Conservation (phyloP, 2,888 invertebrate species). For the Crocallis elinguaria region DNA sequence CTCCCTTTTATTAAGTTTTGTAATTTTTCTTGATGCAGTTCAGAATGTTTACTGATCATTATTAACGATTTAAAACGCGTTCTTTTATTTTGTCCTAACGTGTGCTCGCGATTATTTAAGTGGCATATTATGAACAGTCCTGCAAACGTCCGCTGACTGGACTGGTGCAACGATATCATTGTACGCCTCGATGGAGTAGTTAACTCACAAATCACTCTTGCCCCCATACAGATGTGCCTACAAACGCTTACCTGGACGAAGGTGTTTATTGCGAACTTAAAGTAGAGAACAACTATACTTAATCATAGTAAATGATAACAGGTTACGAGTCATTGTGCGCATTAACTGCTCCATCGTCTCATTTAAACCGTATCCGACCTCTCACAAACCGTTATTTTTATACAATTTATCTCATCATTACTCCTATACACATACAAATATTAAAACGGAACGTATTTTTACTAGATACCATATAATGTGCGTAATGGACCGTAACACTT, state of each 20-base stretch:
- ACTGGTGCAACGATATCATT: slow-evolving; percentile 51
- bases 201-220: slow-evolving; percentile 35
- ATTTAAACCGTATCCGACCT: slow-evolving; percentile 47
- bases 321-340: slow-evolving; percentile 12
- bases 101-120: neutral
- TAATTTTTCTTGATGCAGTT: neutral
- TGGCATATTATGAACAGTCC: slow-evolving; percentile 31
- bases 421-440: slow-evolving; percentile 73
- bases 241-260: no score
- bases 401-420: slow-evolving; percentile 56
- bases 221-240: neutral
- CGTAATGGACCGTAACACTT: slow-evolving; percentile 68
- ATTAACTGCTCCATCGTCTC: slow-evolving; percentile 36
- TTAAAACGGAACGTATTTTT: slow-evolving; percentile 65
- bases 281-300: no score
- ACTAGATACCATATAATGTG: slow-evolving; percentile 64
- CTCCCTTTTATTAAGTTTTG: neutral
- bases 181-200: slow-evolving; percentile 36
- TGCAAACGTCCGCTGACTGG: slow-evolving; percentile 42
- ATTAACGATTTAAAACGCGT: neutral
- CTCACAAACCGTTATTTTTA: slow-evolving; percentile 57
- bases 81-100: neutral
- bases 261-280: no score
- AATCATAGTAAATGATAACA: no score
- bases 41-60: neutral